Conservation (phyloP, 2,888 invertebrate genomes). For the Invenusta paracnida region DNA sequence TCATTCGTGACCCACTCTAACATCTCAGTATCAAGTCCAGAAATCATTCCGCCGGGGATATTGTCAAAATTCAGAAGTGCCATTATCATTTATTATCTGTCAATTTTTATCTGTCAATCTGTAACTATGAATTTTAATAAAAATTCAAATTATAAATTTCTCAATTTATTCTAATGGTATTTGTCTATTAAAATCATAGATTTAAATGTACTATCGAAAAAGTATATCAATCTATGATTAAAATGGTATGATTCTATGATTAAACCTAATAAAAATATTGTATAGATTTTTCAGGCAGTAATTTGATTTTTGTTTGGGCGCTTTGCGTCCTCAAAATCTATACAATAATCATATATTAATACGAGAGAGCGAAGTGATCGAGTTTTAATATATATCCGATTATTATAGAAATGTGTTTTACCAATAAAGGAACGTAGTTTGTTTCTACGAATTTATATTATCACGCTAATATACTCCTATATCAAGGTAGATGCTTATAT, state of each 20-base stretch:
- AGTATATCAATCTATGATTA: neutral
- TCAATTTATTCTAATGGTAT: neutral
- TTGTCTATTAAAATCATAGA: neutral
- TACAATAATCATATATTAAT: neutral
- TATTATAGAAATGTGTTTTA: too few species aligned
- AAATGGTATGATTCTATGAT: neutral
- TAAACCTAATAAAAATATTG: neutral
- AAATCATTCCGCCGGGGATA: slow-evolving; percentile 14
- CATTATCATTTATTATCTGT: neutral
- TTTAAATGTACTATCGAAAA: neutral
- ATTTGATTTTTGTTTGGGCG: neutral
- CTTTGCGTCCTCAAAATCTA: neutral
- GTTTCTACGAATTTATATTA: too few species aligned
- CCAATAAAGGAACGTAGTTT: too few species aligned
- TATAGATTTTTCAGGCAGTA: neutral
- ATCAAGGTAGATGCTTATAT: too few species aligned
- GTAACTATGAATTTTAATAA: neutral
- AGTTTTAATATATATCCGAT: too few species aligned
- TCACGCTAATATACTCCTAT: too few species aligned
- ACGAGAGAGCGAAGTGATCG: too few species aligned
- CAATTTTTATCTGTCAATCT: neutral
- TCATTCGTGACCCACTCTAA: neutral
- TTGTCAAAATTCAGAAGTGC: slow-evolving; percentile 10
- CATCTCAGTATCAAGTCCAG: neutral
- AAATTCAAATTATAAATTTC: neutral